Percentiles rank a stretch among this genome's conserved stretches.
phyloP scores from a whole-genome alignment of 2,113 vertebrate genomes.

The Pardalotus punctatus region DNA sequence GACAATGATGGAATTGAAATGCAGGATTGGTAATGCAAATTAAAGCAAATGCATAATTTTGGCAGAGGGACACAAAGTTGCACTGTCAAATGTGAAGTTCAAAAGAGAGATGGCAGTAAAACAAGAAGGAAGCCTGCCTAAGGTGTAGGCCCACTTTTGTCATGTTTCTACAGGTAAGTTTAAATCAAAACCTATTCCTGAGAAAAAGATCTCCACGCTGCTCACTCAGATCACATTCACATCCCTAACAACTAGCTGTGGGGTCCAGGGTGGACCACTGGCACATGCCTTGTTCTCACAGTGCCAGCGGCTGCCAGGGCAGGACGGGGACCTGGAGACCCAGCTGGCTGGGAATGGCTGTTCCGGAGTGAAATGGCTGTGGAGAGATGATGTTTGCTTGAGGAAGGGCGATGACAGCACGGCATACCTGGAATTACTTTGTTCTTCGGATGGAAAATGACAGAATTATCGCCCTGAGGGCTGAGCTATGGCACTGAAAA shows the following conservation, averaged over 20 bases:
- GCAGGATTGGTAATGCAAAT: neutral
- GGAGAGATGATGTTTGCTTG: neutral
- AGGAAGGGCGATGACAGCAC: neutral
- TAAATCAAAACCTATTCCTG: neutral
- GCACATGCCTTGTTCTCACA: rapidly evolving
- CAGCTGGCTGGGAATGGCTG: neutral
- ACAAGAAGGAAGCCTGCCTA: neutral
- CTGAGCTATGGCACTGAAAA: neutral
- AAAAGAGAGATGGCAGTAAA: neutral
- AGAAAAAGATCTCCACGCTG: neutral
- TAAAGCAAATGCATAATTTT: neutral
- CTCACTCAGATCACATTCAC: neutral
- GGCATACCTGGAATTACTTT: neutral
- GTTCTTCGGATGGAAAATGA: neutral
- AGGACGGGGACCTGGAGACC: neutral
- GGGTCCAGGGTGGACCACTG: rapidly evolving
- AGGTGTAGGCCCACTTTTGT: neutral
- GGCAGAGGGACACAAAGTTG: neutral
- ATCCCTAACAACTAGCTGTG: neutral
- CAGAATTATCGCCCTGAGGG: neutral
- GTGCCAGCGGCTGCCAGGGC: neutral
- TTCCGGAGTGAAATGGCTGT: neutral
- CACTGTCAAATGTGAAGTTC: neutral
- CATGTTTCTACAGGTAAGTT: neutral
- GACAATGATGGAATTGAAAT: neutral